Evolutionary conservation across 2,113 vertebrate genomes (phyloP).

Genomic region (Anseranas semipalmata): DNA sequence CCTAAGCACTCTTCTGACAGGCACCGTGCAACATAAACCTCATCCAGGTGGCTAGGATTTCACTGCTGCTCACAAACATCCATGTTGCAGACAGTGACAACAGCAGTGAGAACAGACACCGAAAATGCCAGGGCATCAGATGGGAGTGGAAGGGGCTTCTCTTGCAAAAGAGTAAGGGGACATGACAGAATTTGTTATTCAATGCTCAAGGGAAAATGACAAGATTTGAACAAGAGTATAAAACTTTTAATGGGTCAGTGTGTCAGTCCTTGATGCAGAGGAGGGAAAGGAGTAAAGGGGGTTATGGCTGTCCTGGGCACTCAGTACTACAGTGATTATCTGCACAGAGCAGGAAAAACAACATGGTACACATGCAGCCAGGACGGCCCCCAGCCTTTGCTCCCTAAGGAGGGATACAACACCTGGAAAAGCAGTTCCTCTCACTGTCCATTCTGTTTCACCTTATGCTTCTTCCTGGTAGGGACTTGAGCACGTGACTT

Average conservation of each 20-base stretch:
- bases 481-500: background rate
- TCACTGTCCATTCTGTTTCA: conserved; percentile 11
- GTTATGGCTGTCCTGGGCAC: background rate
- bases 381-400: background rate
- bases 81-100: fast-evolving
- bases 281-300: background rate
- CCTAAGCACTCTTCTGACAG: background rate
- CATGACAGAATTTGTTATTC: background rate
- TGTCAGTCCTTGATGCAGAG: background rate
- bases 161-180: background rate
- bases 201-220: background rate
- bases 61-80: background rate
- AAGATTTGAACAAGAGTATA: background rate
- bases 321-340: background rate
- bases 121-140: background rate
- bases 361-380: background rate
- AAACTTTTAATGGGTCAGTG: conserved; percentile 49
- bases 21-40: background rate
- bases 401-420: background rate
- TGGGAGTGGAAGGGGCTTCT: background rate
- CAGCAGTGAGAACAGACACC: background rate
- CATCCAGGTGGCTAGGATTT: background rate
- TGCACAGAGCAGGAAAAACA: background rate
- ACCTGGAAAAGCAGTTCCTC: background rate
- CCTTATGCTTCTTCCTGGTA: conserved; percentile 56